Percentiles rank a stretch among this genome's conserved stretches.
phyloP scores from a whole-genome alignment of 2,797 vertebrate species.

The Pangasius mekongensis region DNA sequence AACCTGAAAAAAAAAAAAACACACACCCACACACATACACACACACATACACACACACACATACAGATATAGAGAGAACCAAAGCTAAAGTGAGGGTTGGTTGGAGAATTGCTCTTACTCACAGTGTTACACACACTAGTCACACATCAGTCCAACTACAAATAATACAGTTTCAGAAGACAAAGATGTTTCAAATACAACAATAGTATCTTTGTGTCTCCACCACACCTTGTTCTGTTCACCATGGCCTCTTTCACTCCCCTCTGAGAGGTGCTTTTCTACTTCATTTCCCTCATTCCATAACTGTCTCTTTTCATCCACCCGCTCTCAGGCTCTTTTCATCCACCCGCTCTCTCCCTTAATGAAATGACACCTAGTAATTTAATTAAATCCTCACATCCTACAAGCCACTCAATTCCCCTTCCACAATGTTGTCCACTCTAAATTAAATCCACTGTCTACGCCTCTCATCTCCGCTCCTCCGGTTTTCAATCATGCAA shows the following conservation, averaged over 20 bases:
- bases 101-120: neutral
- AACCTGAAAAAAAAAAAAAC: neutral
- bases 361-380: conserved; percentile 65
- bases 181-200: neutral
- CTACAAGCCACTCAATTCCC: conserved; percentile 9
- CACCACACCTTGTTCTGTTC: neutral
- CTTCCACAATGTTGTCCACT: neutral
- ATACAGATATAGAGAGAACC: too few species aligned
- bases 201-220: neutral
- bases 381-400: conserved; percentile 67
- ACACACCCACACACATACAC: neutral
- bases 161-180: neutral
- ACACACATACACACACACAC: too few species aligned
- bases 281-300: conserved; percentile 4
- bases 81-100: neutral
- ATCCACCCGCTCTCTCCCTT: conserved; percentile 33
- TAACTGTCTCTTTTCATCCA: neutral
- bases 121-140: neutral
- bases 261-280: neutral
- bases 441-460: neutral
- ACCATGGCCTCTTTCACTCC: neutral
- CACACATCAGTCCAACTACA: neutral
- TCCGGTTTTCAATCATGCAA: conserved; percentile 14
- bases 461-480: neutral
- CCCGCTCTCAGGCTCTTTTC: neutral